These are phyloP conservation scores for Ammospiza caudacuta DNA, from an alignment of 2,113 vertebrate genomes.

Conservation along the genomic window DNA sequence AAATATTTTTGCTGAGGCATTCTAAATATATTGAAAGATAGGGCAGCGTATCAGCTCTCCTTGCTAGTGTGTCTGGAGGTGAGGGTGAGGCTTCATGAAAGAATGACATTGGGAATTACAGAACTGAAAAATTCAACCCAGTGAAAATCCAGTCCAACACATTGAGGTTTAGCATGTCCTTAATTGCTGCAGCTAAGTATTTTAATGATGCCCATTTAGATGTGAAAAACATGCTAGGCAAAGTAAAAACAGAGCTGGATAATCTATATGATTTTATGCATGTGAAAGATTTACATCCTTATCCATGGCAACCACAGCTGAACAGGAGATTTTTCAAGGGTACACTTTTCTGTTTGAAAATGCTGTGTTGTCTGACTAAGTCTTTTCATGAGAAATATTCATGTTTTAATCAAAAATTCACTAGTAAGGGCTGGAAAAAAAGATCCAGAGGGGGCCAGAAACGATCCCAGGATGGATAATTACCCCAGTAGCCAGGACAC, in stretches of 20 bases:
- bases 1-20: background rate
- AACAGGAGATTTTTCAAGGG: background rate
- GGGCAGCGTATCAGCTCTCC: background rate
- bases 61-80: background rate
- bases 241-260: slow-evolving; percentile 4
- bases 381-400: background rate
- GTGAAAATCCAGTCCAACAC: background rate
- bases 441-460: background rate
- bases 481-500: background rate
- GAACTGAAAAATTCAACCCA: background rate
- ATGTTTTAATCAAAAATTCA: background rate
- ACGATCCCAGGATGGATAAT: background rate
- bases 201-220: background rate
- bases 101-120: background rate
- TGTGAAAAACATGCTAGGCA: background rate
- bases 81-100: background rate
- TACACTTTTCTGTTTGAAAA: background rate
- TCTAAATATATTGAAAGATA: background rate
- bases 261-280: background rate
- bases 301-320: slow-evolving; percentile 45
- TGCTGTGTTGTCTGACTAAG: background rate
- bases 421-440: background rate
- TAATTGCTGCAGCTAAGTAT: background rate
- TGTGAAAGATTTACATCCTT: slow-evolving; percentile 18
- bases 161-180: background rate